These are phyloP conservation scores for Diorhabda carinulata DNA, from an alignment of 1,140 invertebrate genomes.

Conservation along the genomic window DNA sequence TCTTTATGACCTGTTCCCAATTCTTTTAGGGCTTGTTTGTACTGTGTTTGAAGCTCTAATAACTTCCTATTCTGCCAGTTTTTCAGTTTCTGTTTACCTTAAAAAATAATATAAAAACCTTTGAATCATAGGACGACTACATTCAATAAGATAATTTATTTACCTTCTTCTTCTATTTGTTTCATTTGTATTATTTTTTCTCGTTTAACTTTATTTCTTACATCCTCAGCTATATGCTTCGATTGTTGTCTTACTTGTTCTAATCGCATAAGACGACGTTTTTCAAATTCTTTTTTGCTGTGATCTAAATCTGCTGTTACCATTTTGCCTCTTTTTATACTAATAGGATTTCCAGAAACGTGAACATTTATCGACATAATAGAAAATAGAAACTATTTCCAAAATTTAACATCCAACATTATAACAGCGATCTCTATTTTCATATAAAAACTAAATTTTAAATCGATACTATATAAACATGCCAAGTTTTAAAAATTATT, in stretches of 20 bases:
- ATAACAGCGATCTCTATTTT: no score
- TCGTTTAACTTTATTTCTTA: constrained; percentile 50
- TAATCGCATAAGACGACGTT: constrained; percentile 52
- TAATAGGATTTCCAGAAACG: constrained; percentile 51
- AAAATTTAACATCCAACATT: no score
- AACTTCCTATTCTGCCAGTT: constrained; percentile 49
- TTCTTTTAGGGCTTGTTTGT: constrained; percentile 51
- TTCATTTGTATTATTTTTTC: constrained; percentile 47
- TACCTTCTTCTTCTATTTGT: constrained; percentile 46
- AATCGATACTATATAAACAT: no score
- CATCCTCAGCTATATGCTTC: constrained; percentile 51
- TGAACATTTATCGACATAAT: constrained; percentile 55
- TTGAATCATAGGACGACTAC: not conserved
- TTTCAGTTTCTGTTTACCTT: constrained; percentile 43
- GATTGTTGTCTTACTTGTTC: constrained; percentile 56
- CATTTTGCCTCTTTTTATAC: constrained; percentile 48
- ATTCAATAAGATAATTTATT: not conserved
- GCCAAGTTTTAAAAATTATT: no score
- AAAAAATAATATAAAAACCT: constrained; percentile 16
- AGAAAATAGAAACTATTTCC: not conserved
- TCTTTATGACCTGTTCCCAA: constrained; percentile 51
- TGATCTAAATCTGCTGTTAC: constrained; percentile 49
- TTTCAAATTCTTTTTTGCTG: constrained; percentile 52
- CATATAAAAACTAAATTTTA: no score
- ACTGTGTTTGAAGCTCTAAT: constrained; percentile 50